These are phyloP conservation scores for Tipula unca DNA, from an alignment of 2,888 invertebrate species.

Conservation along the genomic window DNA sequence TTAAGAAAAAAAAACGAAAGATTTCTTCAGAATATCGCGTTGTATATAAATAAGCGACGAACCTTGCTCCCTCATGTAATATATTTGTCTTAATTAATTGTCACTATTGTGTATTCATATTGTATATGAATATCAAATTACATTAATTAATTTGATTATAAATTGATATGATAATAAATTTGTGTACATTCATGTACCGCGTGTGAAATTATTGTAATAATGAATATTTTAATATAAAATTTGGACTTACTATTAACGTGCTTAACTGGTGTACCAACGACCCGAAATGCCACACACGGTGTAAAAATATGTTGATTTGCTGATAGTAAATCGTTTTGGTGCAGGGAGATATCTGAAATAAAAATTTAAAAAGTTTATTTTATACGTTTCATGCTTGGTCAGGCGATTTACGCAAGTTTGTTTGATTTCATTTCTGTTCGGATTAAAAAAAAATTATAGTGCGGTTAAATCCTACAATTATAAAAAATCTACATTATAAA, in stretches of 20 bases:
- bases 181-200: background rate
- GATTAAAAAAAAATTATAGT: too few relatives aligned
- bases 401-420: too few relatives aligned
- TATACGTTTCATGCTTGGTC: too few relatives aligned
- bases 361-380: background rate
- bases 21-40: background rate
- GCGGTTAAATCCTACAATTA: too few relatives aligned
- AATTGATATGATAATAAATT: background rate
- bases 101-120: background rate
- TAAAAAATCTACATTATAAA: too few relatives aligned
- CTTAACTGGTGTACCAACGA: constrained; percentile 70
- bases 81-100: background rate
- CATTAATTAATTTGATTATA: background rate
- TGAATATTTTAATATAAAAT: background rate
- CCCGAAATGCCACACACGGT: constrained; percentile 78
- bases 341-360: background rate
- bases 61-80: background rate
- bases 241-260: constrained; percentile 50
- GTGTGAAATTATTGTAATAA: background rate
- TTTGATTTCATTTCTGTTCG: too few relatives aligned
- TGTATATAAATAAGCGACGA: background rate
- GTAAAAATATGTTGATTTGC: constrained; percentile 56
- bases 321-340: constrained; percentile 27
- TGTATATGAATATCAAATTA: background rate
- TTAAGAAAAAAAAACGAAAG: background rate